Conservation (phyloP, 2,797 vertebrate genomes). For the Epinephelus awoara region DNA sequence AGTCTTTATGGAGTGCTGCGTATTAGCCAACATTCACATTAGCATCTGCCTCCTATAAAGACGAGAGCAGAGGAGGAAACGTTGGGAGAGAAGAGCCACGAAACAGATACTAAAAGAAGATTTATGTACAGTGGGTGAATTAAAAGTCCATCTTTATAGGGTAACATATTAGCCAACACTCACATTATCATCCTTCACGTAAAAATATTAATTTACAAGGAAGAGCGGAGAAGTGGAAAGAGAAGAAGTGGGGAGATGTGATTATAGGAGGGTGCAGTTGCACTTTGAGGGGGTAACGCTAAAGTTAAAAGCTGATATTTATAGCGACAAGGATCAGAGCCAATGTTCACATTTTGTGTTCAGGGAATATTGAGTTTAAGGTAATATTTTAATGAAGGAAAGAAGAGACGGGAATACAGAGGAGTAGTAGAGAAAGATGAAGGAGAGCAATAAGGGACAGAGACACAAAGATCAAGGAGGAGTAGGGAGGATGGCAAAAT, state of each 20-base stretch:
- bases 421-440: neutral
- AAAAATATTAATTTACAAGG: slow-evolving; percentile 52
- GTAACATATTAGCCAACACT: slow-evolving; percentile 76
- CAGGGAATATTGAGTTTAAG: slow-evolving; percentile 22
- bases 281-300: slow-evolving; percentile 22
- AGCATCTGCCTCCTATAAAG: slow-evolving; percentile 60
- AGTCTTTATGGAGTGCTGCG: slow-evolving; percentile 65
- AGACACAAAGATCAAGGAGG: slow-evolving; percentile 6
- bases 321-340: slow-evolving; percentile 32
- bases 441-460: neutral
- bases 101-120: slow-evolving; percentile 55
- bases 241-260: slow-evolving; percentile 1
- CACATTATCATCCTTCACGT: slow-evolving; percentile 68
- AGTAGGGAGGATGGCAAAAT: slow-evolving; percentile 4
- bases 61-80: slow-evolving; percentile 7
- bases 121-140: slow-evolving; percentile 58
- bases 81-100: slow-evolving; percentile 1
- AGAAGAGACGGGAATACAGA: neutral
- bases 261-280: slow-evolving; percentile 22
- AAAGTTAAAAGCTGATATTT: slow-evolving; percentile 51
- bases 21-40: slow-evolving; percentile 71
- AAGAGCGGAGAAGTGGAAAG: slow-evolving; percentile 3
- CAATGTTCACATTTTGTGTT: slow-evolving; percentile 31
- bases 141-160: slow-evolving; percentile 72
- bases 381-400: slow-evolving; percentile 16